These are phyloP conservation scores for Drosophila serrata DNA, from an alignment of 1,140 invertebrate genomes.

Conservation along the genomic window DNA sequence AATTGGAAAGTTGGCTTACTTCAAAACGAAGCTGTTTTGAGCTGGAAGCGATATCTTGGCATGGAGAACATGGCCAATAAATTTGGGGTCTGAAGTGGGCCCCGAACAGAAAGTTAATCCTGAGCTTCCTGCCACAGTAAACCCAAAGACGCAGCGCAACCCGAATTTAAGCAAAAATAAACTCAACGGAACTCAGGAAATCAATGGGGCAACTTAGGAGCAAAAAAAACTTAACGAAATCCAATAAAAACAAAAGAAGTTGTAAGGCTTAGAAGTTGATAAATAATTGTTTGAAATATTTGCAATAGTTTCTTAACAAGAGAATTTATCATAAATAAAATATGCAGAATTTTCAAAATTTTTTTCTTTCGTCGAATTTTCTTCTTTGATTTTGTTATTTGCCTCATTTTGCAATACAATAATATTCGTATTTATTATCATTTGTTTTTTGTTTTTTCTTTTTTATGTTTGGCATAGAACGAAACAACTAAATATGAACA, in stretches of 20 bases:
- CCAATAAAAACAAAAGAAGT: conserved; percentile 30
- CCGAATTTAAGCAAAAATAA: conserved; percentile 69
- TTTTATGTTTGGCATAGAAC: conserved; percentile 70
- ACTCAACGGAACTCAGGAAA: conserved; percentile 35
- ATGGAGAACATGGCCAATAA: conserved; percentile 48
- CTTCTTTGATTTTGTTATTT: conserved; percentile 61
- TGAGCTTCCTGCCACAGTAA: conserved; percentile 52
- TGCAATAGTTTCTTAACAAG: conserved; percentile 79
- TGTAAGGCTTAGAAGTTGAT: conserved; percentile 69
- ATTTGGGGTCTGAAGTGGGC: conserved; percentile 29
- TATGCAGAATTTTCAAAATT: conserved; percentile 83
- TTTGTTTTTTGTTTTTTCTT: conserved; percentile 33
- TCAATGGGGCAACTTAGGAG: conserved; percentile 29
- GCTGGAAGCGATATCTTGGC: conserved; percentile 62
- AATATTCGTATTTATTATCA: conserved; percentile 55
- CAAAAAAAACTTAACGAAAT: conserved; percentile 46
- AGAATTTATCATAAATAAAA: conserved; percentile 78
- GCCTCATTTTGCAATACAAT: conserved; percentile 63
- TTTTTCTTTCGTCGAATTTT: conserved; percentile 51
- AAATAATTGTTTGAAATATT: conserved; percentile 76
- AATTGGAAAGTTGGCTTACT: conserved; percentile 76
- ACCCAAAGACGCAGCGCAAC: conserved; percentile 72
- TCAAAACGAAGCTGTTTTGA: conserved; percentile 73
- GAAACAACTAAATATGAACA: conserved; percentile 84
- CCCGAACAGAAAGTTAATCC: conserved; percentile 56